Evolutionary conservation across 2,888 invertebrate genomes (phyloP), one percentile per base, ranked within the genome.

Genomic region (Perizoma affinitatum): DNA sequence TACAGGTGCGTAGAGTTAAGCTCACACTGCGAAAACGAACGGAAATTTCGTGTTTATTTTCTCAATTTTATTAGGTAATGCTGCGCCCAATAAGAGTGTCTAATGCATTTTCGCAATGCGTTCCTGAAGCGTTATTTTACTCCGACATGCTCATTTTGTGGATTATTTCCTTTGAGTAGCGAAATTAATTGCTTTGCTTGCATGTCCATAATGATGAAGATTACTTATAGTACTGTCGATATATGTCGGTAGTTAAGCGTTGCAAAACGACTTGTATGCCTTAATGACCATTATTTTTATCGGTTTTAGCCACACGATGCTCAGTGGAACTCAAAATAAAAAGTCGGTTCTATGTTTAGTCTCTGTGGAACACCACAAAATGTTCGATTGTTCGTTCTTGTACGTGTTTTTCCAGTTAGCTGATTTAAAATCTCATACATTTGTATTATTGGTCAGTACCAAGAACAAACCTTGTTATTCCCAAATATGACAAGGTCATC

Each of bases 161-260:
- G 64, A 71, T 66, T 72, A 75, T 82, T 84, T 80, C 79, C 79
- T 78, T 79, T 81, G 69, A 64, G 72, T 76, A 78, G 73, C 75
- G 68, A 78, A 79, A 78, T 71, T 74, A 76, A 76, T 79, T 73
- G 65, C 58, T 58, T 66, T 61, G 63, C 54, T 77, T 70, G 72
- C 71, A 69, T 73, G 70, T 54, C 54, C 48, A 46, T 67, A 68
- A 61, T 60, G 60, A 43, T 66, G 63, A 59, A 58, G 66, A 70
- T 63, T 69, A 58, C 35, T 62, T 61, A 45, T 46, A 53, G 58
- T 64, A 54, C 58, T 68, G 61, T 65, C 22, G 45, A 59, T 54
- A 67, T 64, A 50, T 52, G 61, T 49, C 56, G 57, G 65, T 58
- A 35, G 50, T 43, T 55, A 45, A 46, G 40, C 36, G 9, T 62